Evolutionary conservation across 2,797 vertebrate genomes (phyloP), one percentile per base, ranked within the genome.

Genomic region (Macropus fuliginosus): DNA sequence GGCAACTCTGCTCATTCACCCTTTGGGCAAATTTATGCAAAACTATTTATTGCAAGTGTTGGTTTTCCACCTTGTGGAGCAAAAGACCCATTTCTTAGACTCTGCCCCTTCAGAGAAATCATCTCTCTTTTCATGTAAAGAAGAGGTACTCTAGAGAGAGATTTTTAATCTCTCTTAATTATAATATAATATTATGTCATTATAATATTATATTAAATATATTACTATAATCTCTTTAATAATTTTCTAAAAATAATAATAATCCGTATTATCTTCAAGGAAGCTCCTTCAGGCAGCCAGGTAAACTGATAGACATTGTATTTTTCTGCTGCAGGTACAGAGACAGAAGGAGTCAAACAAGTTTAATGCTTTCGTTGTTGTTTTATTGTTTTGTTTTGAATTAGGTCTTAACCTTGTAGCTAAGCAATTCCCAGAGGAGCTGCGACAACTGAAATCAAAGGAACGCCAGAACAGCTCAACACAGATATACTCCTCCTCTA

Each of bases 371-470:
- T 1, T 6, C 21, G n/a, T 8, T 31, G 31, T n/a, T 34, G 59
- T 66, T 66, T 34, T 66, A 11, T 31, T 31, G 11, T 59, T 59
- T 59, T 34, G 90, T 96, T 31, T 97, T 97, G 94, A 95, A 97
- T 95, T 94, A 98, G 46, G 54, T 92, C 95, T 97, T 98, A 98
- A 97, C 94, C 52, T 92, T 97, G 96, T 98, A 98, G 92, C 97
- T 96, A 97, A 91, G 97, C 96, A 98, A 97, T 95, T 40, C 52
- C 96, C 96, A 93, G 97, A 97, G 91, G 94, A 98, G 94, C 34
- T 95, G 95, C 98, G 96, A 98, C 91, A 98, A 98, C 90, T 98
- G 92, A 98, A 98, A 97, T 94, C 93, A 94, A 97, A 98, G 97
- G 81, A 93, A 0, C 5, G 27, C 31, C 24, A n/a, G 18, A 94